Evolutionary conservation across 1,140 invertebrate species (phyloP), one percentile per base, ranked within the genome.

Genomic region (Listronotus oregonensis): DNA sequence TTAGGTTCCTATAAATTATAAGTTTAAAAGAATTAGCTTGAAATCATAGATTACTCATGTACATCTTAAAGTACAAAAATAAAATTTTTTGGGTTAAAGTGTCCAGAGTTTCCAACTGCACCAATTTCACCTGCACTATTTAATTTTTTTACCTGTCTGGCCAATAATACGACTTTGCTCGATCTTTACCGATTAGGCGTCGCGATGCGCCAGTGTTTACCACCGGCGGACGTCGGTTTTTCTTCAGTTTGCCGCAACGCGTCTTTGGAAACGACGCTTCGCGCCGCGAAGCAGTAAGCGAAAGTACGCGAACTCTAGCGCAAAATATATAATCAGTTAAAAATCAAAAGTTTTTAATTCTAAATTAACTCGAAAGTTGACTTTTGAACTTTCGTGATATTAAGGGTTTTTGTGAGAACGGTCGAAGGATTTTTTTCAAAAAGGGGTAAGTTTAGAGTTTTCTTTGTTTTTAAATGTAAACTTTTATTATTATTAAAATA

Each of bases 151-250:
- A 61, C 58, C 58, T 61, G 34, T 40, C 37, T 61, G 50, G 50
- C 31, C 54, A 15, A n/a, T n/a, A 14, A 44, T 6, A 46, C 73
- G 73, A 67, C 47, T 42, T 49, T 31, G 11, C 42, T 47, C 71
- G 73, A 71, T 32, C 18, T 32, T 10, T 15, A 17, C 65, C 73
- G 72, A 62, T 44, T 12, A 12, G 64, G 57, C 71, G 71, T 71
- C 70, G 73, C 73, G 73, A 73, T 75, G 73, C 73, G 71, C 70
- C 67, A 75, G 55, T 73, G 69, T 75, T 75, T 75, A 73, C 73
- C 67, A 64, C 69, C 58, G 68, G 57, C 73, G 71, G 73, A 70
- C 71, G 73, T 57, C 66, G 68, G 58, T 71, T 74, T 72, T 74
- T 72, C 72, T 69, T 73, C 68, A 73, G 72, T 73, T 73, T 71